Conservation (phyloP, 1,140 invertebrate genomes). For the Spodoptera litura region DNA sequence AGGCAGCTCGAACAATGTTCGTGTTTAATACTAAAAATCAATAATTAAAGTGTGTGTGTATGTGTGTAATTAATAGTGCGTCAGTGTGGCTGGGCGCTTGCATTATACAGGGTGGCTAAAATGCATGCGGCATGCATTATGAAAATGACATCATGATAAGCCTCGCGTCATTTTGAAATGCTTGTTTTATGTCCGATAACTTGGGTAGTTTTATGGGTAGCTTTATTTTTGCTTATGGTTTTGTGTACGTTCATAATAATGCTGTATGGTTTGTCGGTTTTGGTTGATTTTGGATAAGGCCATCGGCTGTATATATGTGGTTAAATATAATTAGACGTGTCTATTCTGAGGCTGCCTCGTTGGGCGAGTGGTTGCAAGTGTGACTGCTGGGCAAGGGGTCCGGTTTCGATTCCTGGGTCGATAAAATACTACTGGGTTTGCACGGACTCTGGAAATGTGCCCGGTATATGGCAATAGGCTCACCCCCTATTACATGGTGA, state of each 20-base stretch:
- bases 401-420: too few species aligned
- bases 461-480: too few species aligned
- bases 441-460: too few species aligned
- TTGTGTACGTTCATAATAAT: background rate
- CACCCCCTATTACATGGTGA: too few species aligned
- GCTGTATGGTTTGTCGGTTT: background rate
- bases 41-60: constrained; percentile 78
- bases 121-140: constrained; percentile 73
- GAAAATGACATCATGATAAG: constrained; percentile 80
- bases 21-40: constrained; percentile 82
- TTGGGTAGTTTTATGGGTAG: background rate
- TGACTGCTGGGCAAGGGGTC: too few species aligned
- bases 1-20: constrained; percentile 62
- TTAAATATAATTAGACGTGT: too few species aligned
- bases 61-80: constrained; percentile 80
- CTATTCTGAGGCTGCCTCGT: too few species aligned
- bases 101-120: constrained; percentile 73
- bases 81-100: constrained; percentile 56
- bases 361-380: too few species aligned
- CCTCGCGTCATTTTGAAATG: constrained; percentile 50
- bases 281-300: background rate
- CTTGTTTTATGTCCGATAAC: constrained; percentile 43
- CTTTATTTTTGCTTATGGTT: background rate
- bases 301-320: too few species aligned
- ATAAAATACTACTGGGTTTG: too few species aligned